phyloP scores from a whole-genome alignment of 1,140 invertebrate genomes.

The Drosophila ercepeae region DNA sequence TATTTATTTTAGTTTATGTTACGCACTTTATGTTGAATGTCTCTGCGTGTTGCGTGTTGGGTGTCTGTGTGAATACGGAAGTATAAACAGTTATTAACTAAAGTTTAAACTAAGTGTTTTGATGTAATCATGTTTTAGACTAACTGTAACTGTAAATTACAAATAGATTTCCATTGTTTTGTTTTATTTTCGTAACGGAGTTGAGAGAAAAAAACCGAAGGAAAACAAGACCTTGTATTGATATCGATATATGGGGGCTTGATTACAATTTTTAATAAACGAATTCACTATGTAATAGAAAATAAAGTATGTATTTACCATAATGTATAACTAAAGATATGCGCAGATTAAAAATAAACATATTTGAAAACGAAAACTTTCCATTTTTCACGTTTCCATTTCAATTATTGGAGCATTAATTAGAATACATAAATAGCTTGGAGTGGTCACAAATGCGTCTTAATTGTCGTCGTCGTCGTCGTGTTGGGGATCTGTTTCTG shows the following conservation, averaged over 20 bases:
- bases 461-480: too few species aligned
- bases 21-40: slow-evolving; percentile 45
- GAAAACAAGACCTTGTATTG: slow-evolving; percentile 45
- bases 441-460: slow-evolving; percentile 3
- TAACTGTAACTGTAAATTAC: slow-evolving; percentile 78
- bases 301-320: slow-evolving; percentile 60
- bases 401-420: slow-evolving; percentile 48
- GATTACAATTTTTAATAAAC: slow-evolving; percentile 57
- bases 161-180: slow-evolving; percentile 41
- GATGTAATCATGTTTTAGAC: slow-evolving; percentile 50
- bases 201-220: slow-evolving; percentile 23
- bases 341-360: slow-evolving; percentile 64
- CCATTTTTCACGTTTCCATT: too few species aligned
- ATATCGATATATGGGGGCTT: slow-evolving; percentile 63
- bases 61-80: slow-evolving; percentile 37
- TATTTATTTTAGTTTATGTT: slow-evolving; percentile 70
- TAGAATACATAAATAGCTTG: slow-evolving; percentile 8
- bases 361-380: slow-evolving; percentile 51
- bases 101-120: slow-evolving; percentile 61
- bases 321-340: slow-evolving; percentile 66
- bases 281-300: slow-evolving; percentile 62
- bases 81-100: slow-evolving; percentile 71
- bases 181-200: slow-evolving; percentile 56
- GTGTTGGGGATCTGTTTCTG: slow-evolving; percentile 17
- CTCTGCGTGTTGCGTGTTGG: slow-evolving; percentile 20